phyloP scores from a whole-genome alignment of 1,140 invertebrate genomes.

The Drusus annulatus region DNA sequence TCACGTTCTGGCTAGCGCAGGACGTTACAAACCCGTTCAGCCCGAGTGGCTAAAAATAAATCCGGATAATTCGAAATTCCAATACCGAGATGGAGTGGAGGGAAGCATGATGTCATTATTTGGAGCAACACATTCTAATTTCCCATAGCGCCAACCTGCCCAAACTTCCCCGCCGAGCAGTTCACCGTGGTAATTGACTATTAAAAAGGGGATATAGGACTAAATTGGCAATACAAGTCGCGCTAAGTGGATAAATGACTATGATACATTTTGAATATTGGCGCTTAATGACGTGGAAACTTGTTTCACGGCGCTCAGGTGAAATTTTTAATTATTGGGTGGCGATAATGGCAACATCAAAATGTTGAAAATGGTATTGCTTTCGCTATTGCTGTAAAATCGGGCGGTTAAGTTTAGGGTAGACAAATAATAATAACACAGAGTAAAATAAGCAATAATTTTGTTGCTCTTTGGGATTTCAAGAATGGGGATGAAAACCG shows the following conservation, averaged over 20 bases:
- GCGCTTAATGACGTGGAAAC: slow-evolving; percentile 45
- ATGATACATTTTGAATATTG: slow-evolving; percentile 52
- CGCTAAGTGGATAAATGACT: slow-evolving; percentile 55
- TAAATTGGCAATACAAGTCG: slow-evolving; percentile 56
- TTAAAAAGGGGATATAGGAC: slow-evolving; percentile 55
- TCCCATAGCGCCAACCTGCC: slow-evolving; percentile 33
- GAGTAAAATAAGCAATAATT: too few relatives aligned
- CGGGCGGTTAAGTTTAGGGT: too few relatives aligned
- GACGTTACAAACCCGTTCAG: not conserved
- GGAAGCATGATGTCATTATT: slow-evolving; percentile 32
- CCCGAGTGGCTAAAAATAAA: not conserved
- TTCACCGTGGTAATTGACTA: slow-evolving; percentile 55
- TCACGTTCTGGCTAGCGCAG: too few relatives aligned
- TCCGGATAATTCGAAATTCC: slow-evolving; percentile 1
- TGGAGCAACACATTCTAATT: slow-evolving; percentile 40
- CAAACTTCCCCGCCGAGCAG: slow-evolving; percentile 28
- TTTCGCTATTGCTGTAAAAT: too few relatives aligned
- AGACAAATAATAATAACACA: too few relatives aligned
- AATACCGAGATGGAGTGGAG: slow-evolving; percentile 4
- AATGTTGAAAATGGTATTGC: slow-evolving; percentile 14
- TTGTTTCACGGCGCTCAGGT: not conserved
- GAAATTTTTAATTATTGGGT: too few relatives aligned
- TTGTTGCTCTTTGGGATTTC: too few relatives aligned
- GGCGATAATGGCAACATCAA: not conserved
- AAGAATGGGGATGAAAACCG: too few relatives aligned